Percentiles rank a stretch among this genome's conserved stretches.
phyloP scores from a whole-genome alignment of 2,113 vertebrate species.

The Phalacrocorax brasilianus region DNA sequence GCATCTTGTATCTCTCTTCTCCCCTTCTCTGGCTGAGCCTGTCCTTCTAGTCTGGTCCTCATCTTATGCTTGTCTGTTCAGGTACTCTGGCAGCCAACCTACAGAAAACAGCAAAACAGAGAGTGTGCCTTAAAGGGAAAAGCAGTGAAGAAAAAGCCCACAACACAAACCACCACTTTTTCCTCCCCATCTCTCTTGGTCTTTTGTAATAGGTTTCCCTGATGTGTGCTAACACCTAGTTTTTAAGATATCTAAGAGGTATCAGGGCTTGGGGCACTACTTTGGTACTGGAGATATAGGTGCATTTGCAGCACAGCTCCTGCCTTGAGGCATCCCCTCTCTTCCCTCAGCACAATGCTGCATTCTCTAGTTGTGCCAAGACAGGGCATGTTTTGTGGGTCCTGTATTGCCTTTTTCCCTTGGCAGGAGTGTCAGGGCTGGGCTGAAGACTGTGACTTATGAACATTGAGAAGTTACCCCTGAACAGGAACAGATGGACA shows the following conservation, averaged over 20 bases:
- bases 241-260: neutral
- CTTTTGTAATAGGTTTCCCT: neutral
- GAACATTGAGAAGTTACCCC: neutral
- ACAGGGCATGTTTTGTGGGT: neutral
- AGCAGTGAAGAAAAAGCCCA: neutral
- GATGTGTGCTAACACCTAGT: neutral
- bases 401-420: rapidly evolving
- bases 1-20: neutral
- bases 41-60: neutral
- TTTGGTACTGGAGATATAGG: neutral
- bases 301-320: neutral
- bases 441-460: neutral
- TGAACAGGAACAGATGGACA: neutral
- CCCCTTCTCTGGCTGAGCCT: neutral
- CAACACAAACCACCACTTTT: rapidly evolving
- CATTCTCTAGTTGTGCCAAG: neutral
- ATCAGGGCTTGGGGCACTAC: neutral
- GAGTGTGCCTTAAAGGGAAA: neutral
- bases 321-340: neutral
- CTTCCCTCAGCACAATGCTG: neutral
- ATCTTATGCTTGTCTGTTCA: neutral
- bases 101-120: neutral
- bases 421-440: no score
- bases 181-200: rapidly evolving
- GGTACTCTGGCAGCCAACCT: neutral